Conservation (phyloP, 2,797 vertebrate species). For the Pogonophryne albipinna region DNA sequence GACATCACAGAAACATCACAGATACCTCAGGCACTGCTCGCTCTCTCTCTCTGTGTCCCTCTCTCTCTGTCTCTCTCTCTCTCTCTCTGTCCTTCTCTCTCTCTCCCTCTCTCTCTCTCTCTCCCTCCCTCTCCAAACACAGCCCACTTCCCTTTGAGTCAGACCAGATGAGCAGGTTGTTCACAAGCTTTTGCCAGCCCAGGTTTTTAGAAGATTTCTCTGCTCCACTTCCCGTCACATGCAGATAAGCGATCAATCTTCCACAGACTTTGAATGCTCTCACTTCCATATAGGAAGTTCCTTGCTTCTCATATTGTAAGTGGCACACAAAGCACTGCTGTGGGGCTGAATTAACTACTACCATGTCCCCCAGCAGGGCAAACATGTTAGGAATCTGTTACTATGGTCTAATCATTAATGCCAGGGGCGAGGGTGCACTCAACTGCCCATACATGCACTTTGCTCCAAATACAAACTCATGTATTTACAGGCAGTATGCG, state of each 20-base stretch:
- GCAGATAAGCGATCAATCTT: constrained; percentile 7
- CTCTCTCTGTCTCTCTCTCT: background rate
- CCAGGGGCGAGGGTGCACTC: constrained; percentile 5
- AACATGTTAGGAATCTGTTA: constrained; percentile 78
- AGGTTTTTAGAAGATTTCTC: constrained; percentile 46
- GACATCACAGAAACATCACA: constrained; percentile 91
- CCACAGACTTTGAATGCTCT: constrained; percentile 10
- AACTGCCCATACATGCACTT: no score
- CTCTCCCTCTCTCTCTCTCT: background rate
- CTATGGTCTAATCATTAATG: constrained; percentile 83
- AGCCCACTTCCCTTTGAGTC: constrained; percentile 46
- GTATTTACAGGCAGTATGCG: no score
- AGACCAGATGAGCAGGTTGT: constrained; percentile 78
- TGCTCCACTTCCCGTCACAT: constrained; percentile 36
- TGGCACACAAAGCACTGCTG: constrained; percentile 28
- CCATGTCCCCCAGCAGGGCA: constrained; percentile 47
- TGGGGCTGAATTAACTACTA: constrained; percentile 27
- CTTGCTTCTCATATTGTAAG: constrained; percentile 50
- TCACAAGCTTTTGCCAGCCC: constrained; percentile 19
- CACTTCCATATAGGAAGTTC: constrained; percentile 23
- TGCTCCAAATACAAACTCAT: no score
- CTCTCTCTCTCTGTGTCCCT: background rate
- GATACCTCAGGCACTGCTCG: constrained; percentile 56
- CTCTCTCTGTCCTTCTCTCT: background rate
- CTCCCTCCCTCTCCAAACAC: constrained; percentile 2